Evolutionary conservation across 2,113 vertebrate genomes (phyloP), one percentile per base, ranked within the genome.

Genomic region (Hemibagrus wyckioides): DNA sequence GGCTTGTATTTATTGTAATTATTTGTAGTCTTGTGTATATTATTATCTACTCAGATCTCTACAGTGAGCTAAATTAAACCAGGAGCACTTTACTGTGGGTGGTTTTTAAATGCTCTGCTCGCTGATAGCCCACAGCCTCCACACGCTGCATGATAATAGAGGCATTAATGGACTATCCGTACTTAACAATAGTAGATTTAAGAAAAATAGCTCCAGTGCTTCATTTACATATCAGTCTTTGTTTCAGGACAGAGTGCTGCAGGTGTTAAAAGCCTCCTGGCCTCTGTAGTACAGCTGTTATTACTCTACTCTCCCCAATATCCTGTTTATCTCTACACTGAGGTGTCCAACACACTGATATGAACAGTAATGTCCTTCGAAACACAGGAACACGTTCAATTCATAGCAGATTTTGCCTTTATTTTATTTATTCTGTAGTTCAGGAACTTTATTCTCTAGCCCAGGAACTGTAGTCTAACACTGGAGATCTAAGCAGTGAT

Each of bases 101-200:
- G 52, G 7, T 3, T 21, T 73, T 25, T 73, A 25, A 73, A 39
- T 23, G 73, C 23, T 0, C 10, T 6, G 7, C 15, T 54, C 30
- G 39, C 50, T 81, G 79, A 59, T 6, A 39, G 30, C 50, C 50
- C 77, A 36, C 52, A 36, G 30, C 54, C 54, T 59, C 33, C 21
- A 59, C 79, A 81, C 25, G 33, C 79, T 28, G 54, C 79, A 59
- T 81, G 56, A 59, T 5, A 81, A 81, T 59, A 39, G 30, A 59
- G 54, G 13, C 79, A 23, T 39, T 59, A 59, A 59, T 80, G 33
- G 54, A 15, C 79, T 13, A 59, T 81, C 33, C 13, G 2, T 19
- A 36, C 33, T 36, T 1, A 56, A 80, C 77, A 80, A 36, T 80
- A 59, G 79, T 15, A 21, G 2, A 41, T 15, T 57, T 54, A 39